Conservation (phyloP, 2,888 invertebrate species). For the Eudemis profundana region DNA sequence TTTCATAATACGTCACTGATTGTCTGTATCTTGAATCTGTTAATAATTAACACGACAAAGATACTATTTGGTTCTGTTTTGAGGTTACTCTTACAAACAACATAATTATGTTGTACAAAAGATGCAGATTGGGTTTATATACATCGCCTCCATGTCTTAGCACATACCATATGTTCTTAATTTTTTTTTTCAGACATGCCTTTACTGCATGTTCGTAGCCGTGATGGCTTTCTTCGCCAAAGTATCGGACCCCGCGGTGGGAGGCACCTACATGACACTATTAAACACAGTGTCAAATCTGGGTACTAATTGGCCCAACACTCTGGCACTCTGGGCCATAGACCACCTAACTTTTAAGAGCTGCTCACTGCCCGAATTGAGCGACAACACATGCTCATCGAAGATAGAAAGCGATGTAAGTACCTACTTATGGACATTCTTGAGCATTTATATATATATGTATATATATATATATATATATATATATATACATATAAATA, state of each 20-base stretch:
- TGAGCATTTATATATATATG: too few relatives aligned
- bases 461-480: too few relatives aligned
- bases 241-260: constrained; percentile 97
- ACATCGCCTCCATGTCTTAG: too few relatives aligned
- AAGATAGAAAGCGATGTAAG: constrained; percentile 87
- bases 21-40: too few relatives aligned
- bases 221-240: constrained; percentile 99
- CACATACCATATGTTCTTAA: too few relatives aligned
- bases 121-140: too few relatives aligned
- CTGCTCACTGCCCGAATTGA: constrained; percentile 83
- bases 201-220: constrained; percentile 98
- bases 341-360: constrained; percentile 93
- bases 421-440: constrained; percentile 42
- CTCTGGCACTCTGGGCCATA: constrained; percentile 95
- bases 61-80: too few relatives aligned
- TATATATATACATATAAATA: too few relatives aligned
- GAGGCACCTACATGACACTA: constrained; percentile 99
- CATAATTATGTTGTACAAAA: too few relatives aligned
- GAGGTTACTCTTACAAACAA: too few relatives aligned
- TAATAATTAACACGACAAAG: too few relatives aligned
- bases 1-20: too few relatives aligned
- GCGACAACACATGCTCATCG: constrained; percentile 88
- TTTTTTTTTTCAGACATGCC: constrained; percentile 88
- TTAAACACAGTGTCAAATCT: constrained; percentile 98
- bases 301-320: constrained; percentile 99